Conservation (phyloP, 1,140 invertebrate species). For the Micrasema longulum region DNA sequence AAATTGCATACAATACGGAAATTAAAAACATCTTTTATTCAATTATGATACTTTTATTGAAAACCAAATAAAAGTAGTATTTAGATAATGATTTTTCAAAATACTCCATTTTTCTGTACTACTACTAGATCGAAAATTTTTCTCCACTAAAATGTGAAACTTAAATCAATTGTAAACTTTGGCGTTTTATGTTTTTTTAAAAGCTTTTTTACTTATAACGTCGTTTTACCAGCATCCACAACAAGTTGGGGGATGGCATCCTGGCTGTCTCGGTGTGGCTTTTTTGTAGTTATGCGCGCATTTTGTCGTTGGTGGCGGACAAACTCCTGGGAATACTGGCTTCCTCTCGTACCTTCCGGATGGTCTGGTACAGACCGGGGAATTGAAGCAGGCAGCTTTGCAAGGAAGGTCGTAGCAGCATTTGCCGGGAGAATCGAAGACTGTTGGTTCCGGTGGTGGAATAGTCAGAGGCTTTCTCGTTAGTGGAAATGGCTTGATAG, state of each 20-base stretch:
- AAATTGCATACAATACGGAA: too few relatives aligned
- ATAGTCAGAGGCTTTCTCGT: not conserved
- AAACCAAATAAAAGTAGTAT: too few relatives aligned
- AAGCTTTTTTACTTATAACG: too few relatives aligned
- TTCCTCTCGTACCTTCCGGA: conserved; percentile 62
- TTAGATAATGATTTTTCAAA: too few relatives aligned
- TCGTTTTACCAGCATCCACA: not conserved
- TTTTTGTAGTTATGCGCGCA: conserved; percentile 39
- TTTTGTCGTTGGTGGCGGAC: not conserved
- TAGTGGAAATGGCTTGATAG: conserved; percentile 10
- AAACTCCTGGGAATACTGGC: conserved; percentile 60
- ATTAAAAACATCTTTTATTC: too few relatives aligned
- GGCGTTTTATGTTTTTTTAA: too few relatives aligned
- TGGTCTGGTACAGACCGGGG: conserved; percentile 60
- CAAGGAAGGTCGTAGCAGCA: conserved; percentile 65
- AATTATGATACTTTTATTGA: too few relatives aligned
- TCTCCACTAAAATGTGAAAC: too few relatives aligned
- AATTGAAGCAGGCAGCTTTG: conserved; percentile 64
- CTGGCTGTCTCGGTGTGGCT: not conserved
- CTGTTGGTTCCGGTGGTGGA: not conserved
- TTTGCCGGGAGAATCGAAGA: not conserved
- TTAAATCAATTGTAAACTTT: too few relatives aligned
- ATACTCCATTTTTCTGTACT: too few relatives aligned
- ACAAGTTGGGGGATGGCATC: conserved; percentile 3
- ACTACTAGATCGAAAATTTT: too few relatives aligned